Evolutionary conservation across 2,113 vertebrate genomes (phyloP), one percentile per base, ranked within the genome.

Genomic region (Cariama cristata): DNA sequence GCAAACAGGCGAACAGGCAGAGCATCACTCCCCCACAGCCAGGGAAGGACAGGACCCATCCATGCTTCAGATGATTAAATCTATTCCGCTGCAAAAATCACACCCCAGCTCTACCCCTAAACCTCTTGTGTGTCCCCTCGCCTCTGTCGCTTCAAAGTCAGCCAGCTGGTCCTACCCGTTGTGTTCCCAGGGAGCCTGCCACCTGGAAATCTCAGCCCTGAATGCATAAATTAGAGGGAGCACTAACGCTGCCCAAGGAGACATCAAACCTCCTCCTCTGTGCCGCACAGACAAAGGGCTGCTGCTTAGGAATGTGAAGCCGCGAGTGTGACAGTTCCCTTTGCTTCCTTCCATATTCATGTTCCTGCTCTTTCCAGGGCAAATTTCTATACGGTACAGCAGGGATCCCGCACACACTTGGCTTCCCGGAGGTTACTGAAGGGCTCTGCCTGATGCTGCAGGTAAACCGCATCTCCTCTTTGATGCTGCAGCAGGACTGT

Each of bases 111-210:
- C 72, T 81, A 66, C 1, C 12, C 17, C 28, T 59, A 81, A 83
- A 71, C 28, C 63, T 74, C 63, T 59, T 0, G 0, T 0, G 1
- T 33, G 50, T 47, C 59, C 81, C 53, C 50, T 56, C 2, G 5
- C 45, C 49, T 28, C 77, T n/a, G 21, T 40, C 3, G 3, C 42
- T 90, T 62, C 35, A 40, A 52, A 93, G 33, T 5, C 47, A 86
- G 79, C 26, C 55, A 91, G 52, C 24, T 4, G 12, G 28, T 66
- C 40, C 45, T 68, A 56, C 79, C 33, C 3, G 2, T 13, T 27
- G 40, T 33, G 88, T 30, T 79, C 50, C 90, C 40, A 38, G 53
- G 7, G 24, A 93, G 74, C 60, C 40, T 5, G 3, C 30, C 71
- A 58, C 75, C 42, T 42, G 45, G 63, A 90, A 73, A 90, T n/a